phyloP scores from a whole-genome alignment of 1,140 invertebrate genomes.

The Sesamia nonagrioides region DNA sequence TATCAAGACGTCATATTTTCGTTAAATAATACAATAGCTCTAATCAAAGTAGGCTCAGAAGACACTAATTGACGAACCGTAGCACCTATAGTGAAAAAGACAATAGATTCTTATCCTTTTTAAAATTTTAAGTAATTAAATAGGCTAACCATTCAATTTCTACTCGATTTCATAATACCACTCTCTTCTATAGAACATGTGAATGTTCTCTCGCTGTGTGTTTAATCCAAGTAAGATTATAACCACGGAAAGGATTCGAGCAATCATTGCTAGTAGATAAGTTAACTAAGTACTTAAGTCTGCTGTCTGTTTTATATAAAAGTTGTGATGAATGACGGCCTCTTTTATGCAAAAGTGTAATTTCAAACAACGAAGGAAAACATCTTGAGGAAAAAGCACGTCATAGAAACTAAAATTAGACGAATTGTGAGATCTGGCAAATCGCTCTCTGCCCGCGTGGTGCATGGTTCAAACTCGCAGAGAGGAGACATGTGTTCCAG shows the following conservation, averaged over 20 bases:
- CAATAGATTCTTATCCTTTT: neutral
- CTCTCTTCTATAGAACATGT: neutral
- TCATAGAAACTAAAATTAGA: too few relatives aligned
- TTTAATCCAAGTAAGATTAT: neutral
- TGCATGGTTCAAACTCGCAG: too few relatives aligned
- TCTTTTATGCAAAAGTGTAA: neutral
- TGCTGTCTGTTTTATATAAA: neutral
- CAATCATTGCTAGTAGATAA: neutral
- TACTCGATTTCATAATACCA: neutral
- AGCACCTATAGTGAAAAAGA: too few relatives aligned
- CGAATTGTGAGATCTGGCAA: too few relatives aligned
- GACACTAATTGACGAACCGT: too few relatives aligned
- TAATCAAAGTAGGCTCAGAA: too few relatives aligned
- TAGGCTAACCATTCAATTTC: neutral
- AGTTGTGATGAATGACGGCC: neutral
- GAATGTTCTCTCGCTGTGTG: neutral
- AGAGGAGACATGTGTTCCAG: too few relatives aligned
- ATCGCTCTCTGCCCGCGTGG: too few relatives aligned
- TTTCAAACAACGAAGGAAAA: too few relatives aligned
- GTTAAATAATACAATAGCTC: too few relatives aligned
- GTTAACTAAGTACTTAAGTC: neutral
- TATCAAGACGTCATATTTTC: too few relatives aligned
- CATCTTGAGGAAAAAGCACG: too few relatives aligned
- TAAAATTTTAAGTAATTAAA: neutral
- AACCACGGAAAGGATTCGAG: conserved; percentile 17